Conservation (phyloP, 2,113 vertebrate species). For the Ctenomys sociabilis region DNA sequence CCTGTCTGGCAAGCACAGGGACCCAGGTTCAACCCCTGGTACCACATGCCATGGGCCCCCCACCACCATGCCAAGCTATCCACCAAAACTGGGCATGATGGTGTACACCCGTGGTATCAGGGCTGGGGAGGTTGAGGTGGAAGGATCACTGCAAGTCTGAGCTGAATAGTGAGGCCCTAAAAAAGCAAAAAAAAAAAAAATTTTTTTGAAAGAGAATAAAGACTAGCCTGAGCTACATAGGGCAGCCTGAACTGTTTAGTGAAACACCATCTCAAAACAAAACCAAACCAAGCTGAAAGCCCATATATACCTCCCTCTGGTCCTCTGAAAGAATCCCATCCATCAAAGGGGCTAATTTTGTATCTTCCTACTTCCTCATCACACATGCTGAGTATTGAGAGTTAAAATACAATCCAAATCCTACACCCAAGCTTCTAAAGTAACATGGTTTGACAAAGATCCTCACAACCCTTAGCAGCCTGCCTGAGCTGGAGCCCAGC, state of each 20-base stretch:
- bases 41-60: too few relatives aligned
- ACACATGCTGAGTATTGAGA: not conserved
- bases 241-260: not conserved
- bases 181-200: too few relatives aligned
- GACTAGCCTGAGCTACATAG: not conserved
- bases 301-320: not conserved
- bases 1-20: too few relatives aligned
- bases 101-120: too few relatives aligned
- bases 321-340: not conserved
- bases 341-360: not conserved
- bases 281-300: not conserved
- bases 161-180: too few relatives aligned
- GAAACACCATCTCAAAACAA: not conserved
- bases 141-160: too few relatives aligned
- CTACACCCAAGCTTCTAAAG: not conserved
- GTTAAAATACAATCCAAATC: not conserved
- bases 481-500: not conserved
- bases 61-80: too few relatives aligned
- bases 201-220: too few relatives aligned
- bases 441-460: not conserved
- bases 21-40: too few relatives aligned
- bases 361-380: not conserved
- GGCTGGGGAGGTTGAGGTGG: too few relatives aligned
- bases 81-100: too few relatives aligned
- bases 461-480: not conserved